phyloP scores from a whole-genome alignment of 2,113 vertebrate genomes.

The Phasianus colchicus region DNA sequence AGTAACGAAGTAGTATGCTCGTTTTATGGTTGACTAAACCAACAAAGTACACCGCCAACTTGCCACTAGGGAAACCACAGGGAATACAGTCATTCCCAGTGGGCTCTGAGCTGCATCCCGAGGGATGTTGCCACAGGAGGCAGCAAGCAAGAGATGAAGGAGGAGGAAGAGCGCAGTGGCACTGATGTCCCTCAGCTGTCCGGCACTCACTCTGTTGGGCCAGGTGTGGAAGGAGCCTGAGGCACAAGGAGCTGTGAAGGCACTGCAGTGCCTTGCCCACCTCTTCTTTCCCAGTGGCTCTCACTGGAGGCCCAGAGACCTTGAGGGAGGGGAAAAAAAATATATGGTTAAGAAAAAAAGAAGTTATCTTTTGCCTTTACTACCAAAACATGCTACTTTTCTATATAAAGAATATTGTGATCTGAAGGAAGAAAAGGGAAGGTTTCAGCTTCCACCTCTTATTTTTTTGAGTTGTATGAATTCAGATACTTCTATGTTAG shows the following conservation, averaged over 20 bases:
- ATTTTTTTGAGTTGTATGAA: neutral
- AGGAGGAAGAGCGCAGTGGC: neutral
- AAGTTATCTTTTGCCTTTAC: neutral
- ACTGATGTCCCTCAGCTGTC: neutral
- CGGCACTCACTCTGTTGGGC: neutral
- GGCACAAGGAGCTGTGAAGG: neutral
- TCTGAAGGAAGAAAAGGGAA: neutral
- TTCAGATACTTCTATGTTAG: neutral
- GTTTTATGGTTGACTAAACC: neutral
- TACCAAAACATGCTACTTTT: neutral
- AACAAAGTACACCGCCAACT: neutral
- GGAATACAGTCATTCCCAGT: neutral
- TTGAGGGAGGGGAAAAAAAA: fast-evolving
- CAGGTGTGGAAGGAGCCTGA: neutral
- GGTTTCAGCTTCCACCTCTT: neutral
- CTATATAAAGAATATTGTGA: neutral
- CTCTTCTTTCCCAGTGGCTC: neutral
- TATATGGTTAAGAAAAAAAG: neutral
- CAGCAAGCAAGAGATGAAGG: neutral
- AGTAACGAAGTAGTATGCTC: neutral
- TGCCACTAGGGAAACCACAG: neutral
- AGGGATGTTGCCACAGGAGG: neutral
- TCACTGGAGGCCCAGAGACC: neutral
- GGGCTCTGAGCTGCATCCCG: fast-evolving
- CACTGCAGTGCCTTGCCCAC: neutral